A percentile compares a stretch with the other conserved stretches of the same genome.
These are phyloP conservation scores for Triplophysa siluroides DNA, from an alignment of 2,113 vertebrate genomes.

Conservation along the genomic window DNA sequence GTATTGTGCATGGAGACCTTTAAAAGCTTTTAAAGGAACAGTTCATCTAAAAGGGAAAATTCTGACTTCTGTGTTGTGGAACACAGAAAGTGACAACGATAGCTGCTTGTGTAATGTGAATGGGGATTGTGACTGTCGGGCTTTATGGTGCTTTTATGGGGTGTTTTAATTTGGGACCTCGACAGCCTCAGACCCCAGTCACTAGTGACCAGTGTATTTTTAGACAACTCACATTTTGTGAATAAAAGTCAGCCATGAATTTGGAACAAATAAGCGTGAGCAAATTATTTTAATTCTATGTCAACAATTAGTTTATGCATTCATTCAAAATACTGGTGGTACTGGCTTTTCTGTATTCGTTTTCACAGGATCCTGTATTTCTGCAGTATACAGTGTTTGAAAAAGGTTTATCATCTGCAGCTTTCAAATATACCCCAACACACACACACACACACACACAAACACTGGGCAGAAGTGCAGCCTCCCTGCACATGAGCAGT, in stretches of 20 bases:
- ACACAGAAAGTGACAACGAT: too few species aligned
- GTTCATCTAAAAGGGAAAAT: background rate
- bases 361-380: background rate
- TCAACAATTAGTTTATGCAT: background rate
- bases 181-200: background rate
- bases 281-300: background rate
- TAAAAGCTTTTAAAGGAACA: background rate
- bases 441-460: background rate
- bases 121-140: too few species aligned
- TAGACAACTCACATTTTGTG: too few species aligned
- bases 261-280: background rate
- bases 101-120: too few species aligned
- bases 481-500: too few species aligned
- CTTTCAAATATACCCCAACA: slow-evolving; percentile 36
- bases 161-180: too few species aligned
- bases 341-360: background rate
- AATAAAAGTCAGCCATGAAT: background rate
- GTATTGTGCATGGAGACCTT: slow-evolving; percentile 17
- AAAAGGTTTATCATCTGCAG: background rate
- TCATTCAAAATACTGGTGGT: background rate
- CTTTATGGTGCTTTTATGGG: too few species aligned
- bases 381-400: background rate
- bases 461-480: background rate
- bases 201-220: background rate
- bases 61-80: background rate